Conservation (phyloP, 2,888 invertebrate species). For the Drymonia ruficornis region DNA sequence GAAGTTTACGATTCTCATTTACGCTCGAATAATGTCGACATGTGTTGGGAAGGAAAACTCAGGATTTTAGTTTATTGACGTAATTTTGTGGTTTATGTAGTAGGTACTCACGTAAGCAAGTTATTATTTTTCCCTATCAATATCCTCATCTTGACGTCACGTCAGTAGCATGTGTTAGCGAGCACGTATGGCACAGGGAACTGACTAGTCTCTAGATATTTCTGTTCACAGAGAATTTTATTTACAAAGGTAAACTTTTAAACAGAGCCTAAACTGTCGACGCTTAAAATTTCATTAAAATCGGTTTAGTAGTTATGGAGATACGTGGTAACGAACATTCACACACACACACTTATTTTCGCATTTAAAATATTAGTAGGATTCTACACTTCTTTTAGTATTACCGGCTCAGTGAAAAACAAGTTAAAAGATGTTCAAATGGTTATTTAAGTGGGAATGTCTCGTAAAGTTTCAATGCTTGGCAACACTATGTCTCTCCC, state of each 20-base stretch:
- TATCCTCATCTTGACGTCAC: background rate
- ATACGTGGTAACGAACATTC: no score
- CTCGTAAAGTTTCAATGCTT: background rate
- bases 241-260: no score
- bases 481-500: background rate
- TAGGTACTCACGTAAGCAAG: background rate
- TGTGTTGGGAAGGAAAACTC: background rate
- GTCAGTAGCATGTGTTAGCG: background rate
- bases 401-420: background rate
- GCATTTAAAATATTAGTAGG: no score
- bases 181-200: no score
- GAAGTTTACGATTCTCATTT: slow-evolving; percentile 56
- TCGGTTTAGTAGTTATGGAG: no score
- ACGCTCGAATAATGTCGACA: slow-evolving; percentile 20
- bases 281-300: no score
- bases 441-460: background rate
- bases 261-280: no score
- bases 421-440: background rate
- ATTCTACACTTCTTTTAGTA: no score
- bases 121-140: background rate
- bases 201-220: no score
- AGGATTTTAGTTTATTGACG: background rate
- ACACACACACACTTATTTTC: no score
- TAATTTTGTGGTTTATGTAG: background rate
- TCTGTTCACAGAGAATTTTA: no score